A percentile compares a stretch with the other conserved stretches of the same genome.
Evolutionary conservation across 2,888 invertebrate species (phyloP).

Genomic region (Caenorhabditis angaria): DNA sequence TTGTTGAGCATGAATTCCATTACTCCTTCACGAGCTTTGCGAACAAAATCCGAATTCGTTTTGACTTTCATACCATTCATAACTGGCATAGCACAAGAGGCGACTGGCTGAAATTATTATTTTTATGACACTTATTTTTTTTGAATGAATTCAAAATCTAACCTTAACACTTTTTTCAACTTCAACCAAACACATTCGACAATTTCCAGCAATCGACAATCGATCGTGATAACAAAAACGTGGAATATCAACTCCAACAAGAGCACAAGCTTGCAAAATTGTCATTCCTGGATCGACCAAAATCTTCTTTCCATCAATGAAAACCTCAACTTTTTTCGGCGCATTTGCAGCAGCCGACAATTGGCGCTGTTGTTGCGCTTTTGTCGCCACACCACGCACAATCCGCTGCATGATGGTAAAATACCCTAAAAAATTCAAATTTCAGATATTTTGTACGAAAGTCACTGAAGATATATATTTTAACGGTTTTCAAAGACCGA

Average conservation of each 20-base stretch:
- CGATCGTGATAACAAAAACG: conserved; percentile 99
- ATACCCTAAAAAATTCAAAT: not conserved
- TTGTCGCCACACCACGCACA: conserved; percentile 35
- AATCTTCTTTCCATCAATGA: conserved; percentile 94
- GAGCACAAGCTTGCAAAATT: conserved; percentile 88
- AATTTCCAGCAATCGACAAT: conserved; percentile 97
- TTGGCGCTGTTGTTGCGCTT: conserved; percentile 27
- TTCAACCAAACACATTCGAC: conserved; percentile 98
- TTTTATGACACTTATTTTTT: not conserved
- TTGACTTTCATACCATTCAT: conserved; percentile 96
- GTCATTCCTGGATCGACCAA: conserved; percentile 94
- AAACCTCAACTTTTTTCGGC: conserved; percentile 77
- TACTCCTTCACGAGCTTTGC: conserved; percentile 78
- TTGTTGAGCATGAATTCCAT: conserved; percentile 99
- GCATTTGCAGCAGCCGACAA: conserved; percentile 45
- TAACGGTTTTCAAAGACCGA: not conserved
- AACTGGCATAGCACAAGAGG: conserved; percentile 99
- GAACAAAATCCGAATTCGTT: conserved; percentile 92
- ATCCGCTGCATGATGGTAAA: conserved; percentile 53
- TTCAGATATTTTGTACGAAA: not conserved
- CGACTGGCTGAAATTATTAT: conserved; percentile 81
- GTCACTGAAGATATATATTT: not conserved
- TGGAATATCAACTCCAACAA: conserved; percentile 95
- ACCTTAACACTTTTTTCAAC: conserved; percentile 95
- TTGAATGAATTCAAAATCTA: conserved; percentile 6